Evolutionary conservation across 2,113 vertebrate genomes (phyloP).

Genomic region (Kryptolebias marmoratus): DNA sequence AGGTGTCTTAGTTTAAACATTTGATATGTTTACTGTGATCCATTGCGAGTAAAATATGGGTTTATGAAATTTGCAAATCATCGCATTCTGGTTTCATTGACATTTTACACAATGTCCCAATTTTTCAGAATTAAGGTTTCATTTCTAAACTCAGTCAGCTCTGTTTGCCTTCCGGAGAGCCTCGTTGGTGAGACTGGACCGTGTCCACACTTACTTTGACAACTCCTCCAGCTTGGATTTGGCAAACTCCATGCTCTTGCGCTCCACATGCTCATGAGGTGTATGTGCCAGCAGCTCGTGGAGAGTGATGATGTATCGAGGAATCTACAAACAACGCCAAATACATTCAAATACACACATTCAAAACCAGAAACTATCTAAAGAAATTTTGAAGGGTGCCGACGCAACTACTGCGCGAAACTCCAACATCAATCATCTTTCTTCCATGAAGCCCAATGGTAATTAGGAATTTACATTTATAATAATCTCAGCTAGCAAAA

Average conservation of each 20-base stretch:
- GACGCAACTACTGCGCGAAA: no score
- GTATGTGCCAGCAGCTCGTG: conserved; percentile 99
- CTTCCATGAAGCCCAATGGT: no score
- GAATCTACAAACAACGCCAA: conserved; percentile 83
- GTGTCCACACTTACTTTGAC: conserved; percentile 74
- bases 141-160: background rate
- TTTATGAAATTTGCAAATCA: no score
- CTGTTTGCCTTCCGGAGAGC: background rate
- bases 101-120: background rate
- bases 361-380: background rate
- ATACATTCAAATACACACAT: background rate
- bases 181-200: background rate
- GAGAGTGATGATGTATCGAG: conserved; percentile 96
- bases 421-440: no score
- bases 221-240: conserved; percentile 97
- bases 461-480: no score
- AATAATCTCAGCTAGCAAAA: no score
- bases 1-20: no score
- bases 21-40: no score
- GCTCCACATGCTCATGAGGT: conserved; percentile 95
- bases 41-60: no score
- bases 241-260: conserved; percentile 97
- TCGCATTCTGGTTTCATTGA: no score
- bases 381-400: no score
- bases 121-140: background rate